These are phyloP conservation scores for Nectonema munidae DNA, from an alignment of 2,888 invertebrate genomes.

Conservation along the genomic window DNA sequence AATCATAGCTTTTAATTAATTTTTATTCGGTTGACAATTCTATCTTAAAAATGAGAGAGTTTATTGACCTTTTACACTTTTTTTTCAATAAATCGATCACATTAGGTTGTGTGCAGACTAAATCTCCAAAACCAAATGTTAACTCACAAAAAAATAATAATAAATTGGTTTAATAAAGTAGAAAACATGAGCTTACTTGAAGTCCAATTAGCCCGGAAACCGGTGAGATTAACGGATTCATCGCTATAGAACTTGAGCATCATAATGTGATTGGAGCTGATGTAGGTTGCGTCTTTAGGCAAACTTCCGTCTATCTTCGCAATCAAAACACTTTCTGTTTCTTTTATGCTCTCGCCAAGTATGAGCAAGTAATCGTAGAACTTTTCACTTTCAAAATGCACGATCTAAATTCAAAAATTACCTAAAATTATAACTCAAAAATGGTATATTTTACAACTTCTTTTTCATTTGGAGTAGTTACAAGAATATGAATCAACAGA, in stretches of 20 bases:
- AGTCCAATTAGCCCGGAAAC: slow-evolving; percentile 31
- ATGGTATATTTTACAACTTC: background rate
- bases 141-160: too few species aligned
- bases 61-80: too few species aligned
- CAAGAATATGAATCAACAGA: background rate
- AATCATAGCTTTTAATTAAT: too few species aligned
- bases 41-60: too few species aligned
- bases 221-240: slow-evolving; percentile 58
- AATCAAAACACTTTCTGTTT: slow-evolving; percentile 57
- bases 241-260: slow-evolving; percentile 82
- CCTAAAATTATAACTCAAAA: background rate
- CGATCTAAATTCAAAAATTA: slow-evolving; percentile 32
- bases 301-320: slow-evolving; percentile 50
- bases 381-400: slow-evolving; percentile 84
- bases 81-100: too few species aligned
- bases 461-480: too few species aligned
- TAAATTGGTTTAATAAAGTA: too few species aligned
- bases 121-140: too few species aligned
- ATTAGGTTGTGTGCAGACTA: too few species aligned
- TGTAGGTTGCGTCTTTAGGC: slow-evolving; percentile 13
- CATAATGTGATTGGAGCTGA: slow-evolving; percentile 80
- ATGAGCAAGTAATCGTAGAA: slow-evolving; percentile 82
- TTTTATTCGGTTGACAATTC: too few species aligned
- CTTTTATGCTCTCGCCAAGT: slow-evolving; percentile 65
- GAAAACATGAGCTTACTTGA: slow-evolving; percentile 20